Base-by-base conservation (phyloP, 2,113 vertebrate species). In the Macrotus californicus region DNA sequence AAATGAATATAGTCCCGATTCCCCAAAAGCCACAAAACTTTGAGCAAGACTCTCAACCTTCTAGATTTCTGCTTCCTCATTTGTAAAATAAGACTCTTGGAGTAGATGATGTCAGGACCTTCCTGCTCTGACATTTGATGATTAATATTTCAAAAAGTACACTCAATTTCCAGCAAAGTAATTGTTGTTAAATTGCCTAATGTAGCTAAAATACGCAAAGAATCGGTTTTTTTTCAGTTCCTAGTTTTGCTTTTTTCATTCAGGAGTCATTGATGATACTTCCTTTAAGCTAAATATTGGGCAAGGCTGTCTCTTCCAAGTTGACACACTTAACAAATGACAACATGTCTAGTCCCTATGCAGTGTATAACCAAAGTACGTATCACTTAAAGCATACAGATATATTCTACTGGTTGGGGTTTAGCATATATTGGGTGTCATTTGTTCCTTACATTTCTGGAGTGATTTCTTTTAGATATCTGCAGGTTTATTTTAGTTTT, bases 251-350 rank as follows among this genome's bases (percentile, higher is more conserved):
- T 92, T 29, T 93, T 91, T 97, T 97, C 87, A 89, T 95, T 94
- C 54, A 94, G 39, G 76, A 96, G 89, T 96, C 93, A 92, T 92
- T 96, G 81, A 50, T 87, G 76, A 46, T 88, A 96, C 93, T 97
- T 97, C 96, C 94, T 61, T 92, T 96, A 85, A 94, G 19, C 82
- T 36, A 81, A 87, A 67, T 90, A 76, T 97, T 96, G 92, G 76
- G 97, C 87, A 97, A 97, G 93, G 8, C 80, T 97, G 97, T 97
- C 59, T 29, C 80, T 95, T 96, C 84, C 94, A 89, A 94, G 59
- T 85, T 97, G 76, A 96, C 93, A 81, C 93, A 93, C 43, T 83
- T 36, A 85, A 82, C 46, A 94, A 75, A 93, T 95, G 96, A 96
- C 89, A 87, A 34, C 80, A 91, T 91, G 96, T 97, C 94, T 97